Base-by-base conservation (phyloP, 1,140 invertebrate genomes). In the Hypothenemus hampei region DNA sequence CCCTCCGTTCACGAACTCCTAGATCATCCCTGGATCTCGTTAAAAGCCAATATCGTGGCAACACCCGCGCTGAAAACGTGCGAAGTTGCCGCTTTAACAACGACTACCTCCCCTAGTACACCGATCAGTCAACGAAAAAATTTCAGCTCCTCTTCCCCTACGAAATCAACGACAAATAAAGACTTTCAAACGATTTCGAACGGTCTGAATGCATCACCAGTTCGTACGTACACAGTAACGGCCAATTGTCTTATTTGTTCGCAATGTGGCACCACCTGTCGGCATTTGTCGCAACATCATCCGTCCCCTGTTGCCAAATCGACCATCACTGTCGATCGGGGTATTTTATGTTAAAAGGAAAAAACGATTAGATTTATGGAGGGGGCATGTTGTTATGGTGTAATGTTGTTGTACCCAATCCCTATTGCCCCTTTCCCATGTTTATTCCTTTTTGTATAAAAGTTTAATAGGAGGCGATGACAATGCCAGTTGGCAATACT, bases 291-390 rank as follows among this genome's bases (percentile, higher is more conserved):
- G 10, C 67, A 68, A 39, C 62, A n/a, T n/a, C n/a, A n/a, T n/a
- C n/a, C n/a, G n/a, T n/a, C 67, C 15, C 67, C 68, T 16, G 69
- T 69, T 13, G 46, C 69, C 40, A 72, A 71, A 59, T 60, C 69
- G 15, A 60, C 66, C 22, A 71, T 72, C 43, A 69, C 69, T n/a
- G 63, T 72, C 16, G 70, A 72, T 61, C 63, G 70, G 39, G 69
- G 68, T 50, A 71, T 72, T 49, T 50, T 72, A 40, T 72, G 70
- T 64, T 72, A 72, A 68, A 62, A 24, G 4, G 40, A n/a, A n/a
- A n/a, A n/a, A n/a, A n/a, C n/a, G n/a, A n/a, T n/a, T n/a, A n/a
- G n/a, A n/a, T n/a, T n/a, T n/a, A n/a, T n/a, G n/a, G n/a, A n/a
- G n/a, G n/a, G n/a, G n/a, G n/a, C n/a, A n/a, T n/a, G n/a, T n/a